Conservation (phyloP, 2,113 vertebrate genomes). For the Crotalus tigris region DNA sequence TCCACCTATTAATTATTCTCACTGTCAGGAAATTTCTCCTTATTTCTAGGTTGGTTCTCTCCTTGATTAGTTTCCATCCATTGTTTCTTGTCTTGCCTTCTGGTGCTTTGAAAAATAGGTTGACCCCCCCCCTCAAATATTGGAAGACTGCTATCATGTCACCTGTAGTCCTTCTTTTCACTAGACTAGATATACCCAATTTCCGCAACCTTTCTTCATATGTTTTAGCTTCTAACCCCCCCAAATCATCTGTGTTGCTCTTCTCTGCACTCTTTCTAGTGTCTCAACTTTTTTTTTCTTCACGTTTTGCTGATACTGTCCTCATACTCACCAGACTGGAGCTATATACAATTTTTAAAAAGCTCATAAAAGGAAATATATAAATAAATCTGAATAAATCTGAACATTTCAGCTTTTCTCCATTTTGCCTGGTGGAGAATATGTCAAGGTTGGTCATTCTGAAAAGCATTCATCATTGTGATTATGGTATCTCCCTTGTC, state of each 20-base stretch:
- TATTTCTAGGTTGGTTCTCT: too few species aligned
- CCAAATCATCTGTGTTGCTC: neutral
- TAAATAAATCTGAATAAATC: neutral
- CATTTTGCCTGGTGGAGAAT: neutral
- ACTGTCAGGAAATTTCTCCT: too few species aligned
- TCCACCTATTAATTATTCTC: too few species aligned
- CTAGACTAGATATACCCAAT: too few species aligned
- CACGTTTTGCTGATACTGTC: neutral
- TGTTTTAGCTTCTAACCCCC: neutral
- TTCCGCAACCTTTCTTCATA: neutral
- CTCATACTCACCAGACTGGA: neutral
- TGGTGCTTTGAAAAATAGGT: too few species aligned
- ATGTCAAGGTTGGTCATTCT: neutral
- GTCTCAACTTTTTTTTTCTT: neutral
- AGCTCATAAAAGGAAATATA: neutral
- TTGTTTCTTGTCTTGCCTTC: too few species aligned
- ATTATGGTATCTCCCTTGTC: neutral
- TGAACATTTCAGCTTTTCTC: neutral
- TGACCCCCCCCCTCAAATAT: too few species aligned
- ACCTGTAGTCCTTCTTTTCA: too few species aligned
- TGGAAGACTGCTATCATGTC: too few species aligned
- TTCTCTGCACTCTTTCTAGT: neutral
- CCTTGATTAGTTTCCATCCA: too few species aligned
- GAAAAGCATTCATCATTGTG: neutral
- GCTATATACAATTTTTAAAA: neutral